Evolutionary conservation across 2,113 vertebrate genomes (phyloP), one percentile per base, ranked within the genome.

Genomic region (Sander lucioperca): DNA sequence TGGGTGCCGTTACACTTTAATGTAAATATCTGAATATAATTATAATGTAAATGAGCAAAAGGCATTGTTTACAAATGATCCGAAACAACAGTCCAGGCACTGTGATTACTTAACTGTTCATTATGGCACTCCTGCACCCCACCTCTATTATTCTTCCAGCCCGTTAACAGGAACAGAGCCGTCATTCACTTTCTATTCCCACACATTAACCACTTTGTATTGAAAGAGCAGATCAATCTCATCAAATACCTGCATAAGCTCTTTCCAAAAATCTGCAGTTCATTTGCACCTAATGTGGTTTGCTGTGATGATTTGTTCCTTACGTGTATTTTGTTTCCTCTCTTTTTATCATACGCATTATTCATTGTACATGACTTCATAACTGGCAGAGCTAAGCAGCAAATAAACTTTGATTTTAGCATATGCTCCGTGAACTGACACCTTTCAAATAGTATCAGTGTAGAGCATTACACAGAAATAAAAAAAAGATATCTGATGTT

Each of bases 181-280:
- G 2, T 54, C 33, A n/a, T 69, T 43, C 23, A 45, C 9, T 77
- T 83, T 87, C 69, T 75, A 56, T 80, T 82, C 74, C 57, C 83
- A 81, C 77, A 19, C 48, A 51, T 47, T 11, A 27, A 33, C 69
- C 9, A 5, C n/a, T 83, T 72, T 77, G 50, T 71, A 61, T 70
- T 80, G 51, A 53, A 23, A 66, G 53, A 73, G 50, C 48, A 66
- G 57, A 81, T 79, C 81, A 57, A 16, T 87, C 45, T 88, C 79
- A 84, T 89, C 74, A 70, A 76, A 73, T 80, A 88, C 87, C 75
- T 87, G 59, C 75, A 16, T 11, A 33, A 27, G 27, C 19, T 56
- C 43, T 12, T 10, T 80, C 56, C 82, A 84, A 77, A 77, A 89
- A 83, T 54, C 79, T 91, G 84, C 72, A 80, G 23, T 54, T 81